phyloP scores from a whole-genome alignment of 2,888 invertebrate genomes.

The Eretmocerus hayati region DNA sequence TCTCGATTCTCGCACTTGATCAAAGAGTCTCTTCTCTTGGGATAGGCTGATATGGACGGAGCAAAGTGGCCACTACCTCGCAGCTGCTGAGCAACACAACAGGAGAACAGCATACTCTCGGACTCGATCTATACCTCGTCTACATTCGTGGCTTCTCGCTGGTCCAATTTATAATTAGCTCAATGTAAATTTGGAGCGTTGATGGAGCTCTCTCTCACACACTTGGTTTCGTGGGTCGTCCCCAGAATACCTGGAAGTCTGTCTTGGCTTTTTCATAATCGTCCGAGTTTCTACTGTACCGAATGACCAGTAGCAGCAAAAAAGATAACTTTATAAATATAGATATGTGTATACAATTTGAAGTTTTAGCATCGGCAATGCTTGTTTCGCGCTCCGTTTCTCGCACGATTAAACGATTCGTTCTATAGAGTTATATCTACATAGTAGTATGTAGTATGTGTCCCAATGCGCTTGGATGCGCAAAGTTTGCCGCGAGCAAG shows the following conservation, averaged over 20 bases:
- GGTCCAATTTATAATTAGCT: constrained; percentile 35
- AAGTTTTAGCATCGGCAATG: neutral
- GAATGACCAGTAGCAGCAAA: neutral
- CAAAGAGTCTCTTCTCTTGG: neutral
- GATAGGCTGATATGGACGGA: neutral
- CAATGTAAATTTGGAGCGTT: constrained; percentile 33
- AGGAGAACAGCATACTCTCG: too few species aligned
- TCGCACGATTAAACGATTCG: constrained; percentile 1
- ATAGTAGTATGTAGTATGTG: too few species aligned
- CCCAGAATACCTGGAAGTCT: neutral
- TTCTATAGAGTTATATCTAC: too few species aligned
- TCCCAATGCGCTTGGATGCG: too few species aligned
- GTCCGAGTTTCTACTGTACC: constrained; percentile 4
- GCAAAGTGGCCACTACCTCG: constrained; percentile 11
- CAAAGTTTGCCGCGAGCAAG: too few species aligned
- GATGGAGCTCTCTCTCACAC: neutral
- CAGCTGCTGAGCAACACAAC: constrained; percentile 6
- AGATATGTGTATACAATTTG: neutral
- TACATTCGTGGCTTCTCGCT: neutral
- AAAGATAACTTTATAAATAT: constrained; percentile 3
- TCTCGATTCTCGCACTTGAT: constrained; percentile 7
- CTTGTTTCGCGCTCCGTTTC: constrained; percentile 7
- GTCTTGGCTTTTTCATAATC: constrained; percentile 17
- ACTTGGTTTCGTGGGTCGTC: neutral
- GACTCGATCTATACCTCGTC: too few species aligned